These are phyloP conservation scores for Gracilinanus agilis DNA, from an alignment of 2,113 vertebrate species.

Conservation along the genomic window DNA sequence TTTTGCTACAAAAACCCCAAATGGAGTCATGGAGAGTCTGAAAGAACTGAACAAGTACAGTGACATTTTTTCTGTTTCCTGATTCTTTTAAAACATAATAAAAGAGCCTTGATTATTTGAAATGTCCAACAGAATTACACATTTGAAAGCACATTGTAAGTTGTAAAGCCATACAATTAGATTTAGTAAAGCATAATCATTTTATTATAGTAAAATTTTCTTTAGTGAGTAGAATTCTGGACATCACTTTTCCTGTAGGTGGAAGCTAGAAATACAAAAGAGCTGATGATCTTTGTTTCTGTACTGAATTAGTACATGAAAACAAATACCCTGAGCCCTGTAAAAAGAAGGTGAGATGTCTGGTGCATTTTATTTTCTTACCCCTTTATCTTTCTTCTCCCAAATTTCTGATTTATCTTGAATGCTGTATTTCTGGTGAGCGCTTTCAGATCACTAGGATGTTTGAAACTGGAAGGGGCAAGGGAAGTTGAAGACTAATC, in stretches of 20 bases:
- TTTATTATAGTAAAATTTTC: background rate
- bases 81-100: background rate
- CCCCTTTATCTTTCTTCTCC: background rate
- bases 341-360: background rate
- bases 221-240: background rate
- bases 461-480: conserved; percentile 28
- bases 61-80: background rate
- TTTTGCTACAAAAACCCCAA: too few relatives aligned
- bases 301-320: background rate
- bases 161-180: background rate
- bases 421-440: conserved; percentile 1
- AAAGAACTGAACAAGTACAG: too few relatives aligned
- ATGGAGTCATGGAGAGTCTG: too few relatives aligned
- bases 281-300: background rate
- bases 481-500: conserved; percentile 63
- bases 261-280: conserved; percentile 1
- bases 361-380: background rate
- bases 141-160: background rate
- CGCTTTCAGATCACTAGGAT: conserved; percentile 49
- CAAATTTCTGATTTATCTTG: background rate
- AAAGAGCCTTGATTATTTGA: background rate
- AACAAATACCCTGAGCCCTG: background rate
- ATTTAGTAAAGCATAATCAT: background rate
- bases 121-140: background rate
- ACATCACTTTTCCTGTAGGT: background rate